Percentiles rank a stretch among this genome's conserved stretches.
phyloP scores from a whole-genome alignment of 2,797 vertebrate species.

The Nyctalus aviator region DNA sequence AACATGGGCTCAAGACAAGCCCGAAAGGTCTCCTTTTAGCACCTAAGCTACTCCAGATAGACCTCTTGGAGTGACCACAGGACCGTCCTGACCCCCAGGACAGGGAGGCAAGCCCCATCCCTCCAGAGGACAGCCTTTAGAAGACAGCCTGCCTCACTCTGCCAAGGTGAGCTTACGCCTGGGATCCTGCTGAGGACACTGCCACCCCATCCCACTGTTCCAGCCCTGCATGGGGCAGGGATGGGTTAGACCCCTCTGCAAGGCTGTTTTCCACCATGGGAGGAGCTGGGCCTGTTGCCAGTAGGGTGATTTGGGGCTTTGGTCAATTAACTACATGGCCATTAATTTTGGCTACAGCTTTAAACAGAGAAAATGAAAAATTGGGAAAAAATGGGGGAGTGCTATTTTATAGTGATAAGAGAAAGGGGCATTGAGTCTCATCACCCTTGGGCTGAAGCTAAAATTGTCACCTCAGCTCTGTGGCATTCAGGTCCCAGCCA shows the following conservation, averaged over 20 bases:
- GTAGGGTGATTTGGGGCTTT: background rate
- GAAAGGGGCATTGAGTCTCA: background rate
- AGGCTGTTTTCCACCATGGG: background rate
- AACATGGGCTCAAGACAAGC: background rate
- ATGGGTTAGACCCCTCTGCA: background rate
- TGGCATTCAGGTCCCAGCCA: background rate
- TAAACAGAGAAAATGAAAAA: constrained; percentile 40
- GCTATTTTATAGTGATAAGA: background rate
- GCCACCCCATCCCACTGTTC: background rate
- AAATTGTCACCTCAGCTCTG: background rate
- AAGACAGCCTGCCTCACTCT: background rate
- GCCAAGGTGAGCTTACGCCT: background rate
- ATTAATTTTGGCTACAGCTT: constrained; percentile 21
- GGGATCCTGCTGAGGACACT: background rate
- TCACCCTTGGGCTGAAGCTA: background rate
- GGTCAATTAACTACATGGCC: background rate
- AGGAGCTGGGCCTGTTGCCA: background rate
- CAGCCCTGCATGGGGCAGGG: background rate
- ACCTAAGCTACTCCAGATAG: background rate
- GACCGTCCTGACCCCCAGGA: no score
- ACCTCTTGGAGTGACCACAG: background rate
- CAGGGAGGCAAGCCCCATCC: background rate
- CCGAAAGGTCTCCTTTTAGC: background rate
- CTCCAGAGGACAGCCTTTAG: background rate
- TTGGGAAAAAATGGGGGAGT: background rate